Evolutionary conservation across 64 coral and sea anemone species (phyloP).

Genomic region (Pocillopora verrucosa): DNA sequence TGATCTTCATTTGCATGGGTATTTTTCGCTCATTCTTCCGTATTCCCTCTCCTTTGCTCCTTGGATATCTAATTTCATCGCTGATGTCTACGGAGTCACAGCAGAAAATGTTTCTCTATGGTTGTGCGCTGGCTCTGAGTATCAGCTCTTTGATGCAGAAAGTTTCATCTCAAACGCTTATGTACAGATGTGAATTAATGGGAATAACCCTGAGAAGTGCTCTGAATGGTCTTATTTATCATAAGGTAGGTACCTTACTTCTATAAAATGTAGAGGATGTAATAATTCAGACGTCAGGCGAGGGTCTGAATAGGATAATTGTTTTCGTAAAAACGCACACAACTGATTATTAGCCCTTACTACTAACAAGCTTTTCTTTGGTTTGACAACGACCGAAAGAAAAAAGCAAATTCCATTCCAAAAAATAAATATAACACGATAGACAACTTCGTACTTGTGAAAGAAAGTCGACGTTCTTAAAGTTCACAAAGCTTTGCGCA

Average conservation of each 20-base stretch:
- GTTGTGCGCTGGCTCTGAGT: background rate
- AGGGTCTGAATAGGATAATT: too few relatives aligned
- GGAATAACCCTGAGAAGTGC: background rate
- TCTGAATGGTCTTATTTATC: background rate
- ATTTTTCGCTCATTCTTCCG: background rate
- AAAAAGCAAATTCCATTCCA: too few relatives aligned
- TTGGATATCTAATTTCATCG: background rate
- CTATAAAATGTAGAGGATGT: too few relatives aligned
- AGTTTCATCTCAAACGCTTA: background rate
- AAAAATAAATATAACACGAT: too few relatives aligned
- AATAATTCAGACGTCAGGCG: too few relatives aligned
- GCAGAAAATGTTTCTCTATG: background rate
- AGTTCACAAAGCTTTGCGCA: too few relatives aligned
- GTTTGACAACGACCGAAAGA: too few relatives aligned
- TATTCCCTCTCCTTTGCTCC: background rate
- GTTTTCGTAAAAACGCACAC: too few relatives aligned
- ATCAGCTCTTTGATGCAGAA: background rate
- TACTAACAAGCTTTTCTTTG: too few relatives aligned
- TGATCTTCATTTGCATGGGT: background rate
- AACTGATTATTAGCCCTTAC: too few relatives aligned
- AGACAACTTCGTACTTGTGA: too few relatives aligned
- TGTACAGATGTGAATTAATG: background rate
- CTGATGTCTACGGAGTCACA: background rate
- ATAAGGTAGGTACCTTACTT: background rate
- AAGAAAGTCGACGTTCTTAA: too few relatives aligned